Percentiles rank a stretch among this genome's conserved stretches.
These are phyloP conservation scores for Eumerus sabulonum DNA, from an alignment of 2,888 invertebrate species.

Conservation along the genomic window DNA sequence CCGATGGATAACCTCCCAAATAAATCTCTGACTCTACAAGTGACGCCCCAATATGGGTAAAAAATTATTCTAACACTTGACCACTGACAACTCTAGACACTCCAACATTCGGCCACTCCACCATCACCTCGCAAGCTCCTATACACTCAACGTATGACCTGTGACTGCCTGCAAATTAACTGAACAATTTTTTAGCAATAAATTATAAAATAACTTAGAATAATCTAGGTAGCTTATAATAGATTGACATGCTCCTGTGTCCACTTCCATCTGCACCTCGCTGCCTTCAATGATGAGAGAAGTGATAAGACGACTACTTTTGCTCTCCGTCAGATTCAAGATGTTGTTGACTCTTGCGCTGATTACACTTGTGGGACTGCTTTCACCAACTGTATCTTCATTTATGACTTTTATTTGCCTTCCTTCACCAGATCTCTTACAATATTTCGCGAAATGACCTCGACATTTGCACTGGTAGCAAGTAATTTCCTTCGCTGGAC, in stretches of 20 bases:
- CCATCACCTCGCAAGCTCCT: conserved; percentile 14
- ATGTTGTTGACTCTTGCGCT: neutral
- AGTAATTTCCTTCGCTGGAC: neutral
- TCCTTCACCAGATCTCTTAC: conserved; percentile 3
- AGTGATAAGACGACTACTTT: neutral
- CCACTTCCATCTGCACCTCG: conserved; percentile 16
- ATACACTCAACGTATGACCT: conserved; percentile 15
- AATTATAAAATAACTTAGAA: conserved; percentile 17
- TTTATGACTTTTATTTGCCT: neutral
- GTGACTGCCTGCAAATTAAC: conserved; percentile 21
- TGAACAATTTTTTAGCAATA: conserved; percentile 9
- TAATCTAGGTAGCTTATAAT: conserved; percentile 28
- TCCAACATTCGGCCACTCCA: conserved; percentile 29
- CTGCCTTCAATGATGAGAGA: conserved; percentile 2
- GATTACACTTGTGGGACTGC: neutral
- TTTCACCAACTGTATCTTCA: neutral
- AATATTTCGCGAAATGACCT: conserved; percentile 19
- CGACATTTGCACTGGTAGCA: conserved; percentile 15
- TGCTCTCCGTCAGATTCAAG: neutral
- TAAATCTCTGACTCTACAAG: conserved; percentile 2
- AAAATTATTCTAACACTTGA: neutral
- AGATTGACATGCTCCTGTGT: conserved; percentile 21
- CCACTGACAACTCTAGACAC: neutral
- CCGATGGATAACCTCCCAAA: neutral
- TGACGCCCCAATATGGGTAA: conserved; percentile 23